These are phyloP conservation scores for Phalacrocorax pelagicus DNA, from an alignment of 2,113 vertebrate species.

Conservation along the genomic window DNA sequence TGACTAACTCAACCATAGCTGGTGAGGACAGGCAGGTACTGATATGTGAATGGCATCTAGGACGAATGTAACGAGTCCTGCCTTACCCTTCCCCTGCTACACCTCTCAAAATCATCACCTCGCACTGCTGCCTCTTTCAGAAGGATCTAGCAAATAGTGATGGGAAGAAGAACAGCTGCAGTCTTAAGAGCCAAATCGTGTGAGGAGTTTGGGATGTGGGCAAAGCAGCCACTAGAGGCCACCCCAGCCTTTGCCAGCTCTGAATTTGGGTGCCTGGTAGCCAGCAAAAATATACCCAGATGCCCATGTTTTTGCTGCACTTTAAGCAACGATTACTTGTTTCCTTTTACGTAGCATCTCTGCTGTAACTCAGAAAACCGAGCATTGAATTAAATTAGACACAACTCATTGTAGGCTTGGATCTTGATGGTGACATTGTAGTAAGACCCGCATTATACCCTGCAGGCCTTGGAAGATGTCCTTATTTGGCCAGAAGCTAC, in stretches of 20 bases:
- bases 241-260: not conserved
- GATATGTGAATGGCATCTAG: accelerated
- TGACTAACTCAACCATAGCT: not conserved
- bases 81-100: not conserved
- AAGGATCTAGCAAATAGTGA: not conserved
- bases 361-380: not conserved
- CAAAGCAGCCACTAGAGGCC: constrained; percentile 37
- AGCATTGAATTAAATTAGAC: not conserved
- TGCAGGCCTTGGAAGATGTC: not conserved
- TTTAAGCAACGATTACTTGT: not conserved
- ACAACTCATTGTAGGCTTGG: not conserved
- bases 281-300: not conserved
- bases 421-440: not conserved
- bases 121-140: accelerated
- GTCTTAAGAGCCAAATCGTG: not conserved
- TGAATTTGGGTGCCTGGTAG: not conserved
- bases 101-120: not conserved
- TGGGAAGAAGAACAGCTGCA: not conserved
- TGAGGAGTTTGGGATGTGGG: not conserved
- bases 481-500: not conserved
- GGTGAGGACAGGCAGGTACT: not conserved
- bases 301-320: not conserved
- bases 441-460: not conserved
- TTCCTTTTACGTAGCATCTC: not conserved
- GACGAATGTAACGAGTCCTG: not conserved